Evolutionary conservation across 1,140 invertebrate species (phyloP).

Genomic region (Pemphigus obesinymphae): DNA sequence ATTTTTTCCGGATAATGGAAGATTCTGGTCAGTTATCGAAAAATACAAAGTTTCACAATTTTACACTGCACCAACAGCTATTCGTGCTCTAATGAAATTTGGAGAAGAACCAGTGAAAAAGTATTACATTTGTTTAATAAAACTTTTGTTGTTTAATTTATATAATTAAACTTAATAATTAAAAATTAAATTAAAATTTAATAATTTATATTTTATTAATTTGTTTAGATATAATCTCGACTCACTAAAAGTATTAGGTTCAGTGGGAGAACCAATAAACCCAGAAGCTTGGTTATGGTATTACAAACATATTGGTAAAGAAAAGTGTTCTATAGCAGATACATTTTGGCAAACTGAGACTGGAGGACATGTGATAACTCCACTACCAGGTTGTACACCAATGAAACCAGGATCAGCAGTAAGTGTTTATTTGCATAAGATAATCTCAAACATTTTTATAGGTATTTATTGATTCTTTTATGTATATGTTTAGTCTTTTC

Average conservation of each 20-base stretch:
- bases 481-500: slow-evolving; percentile 86
- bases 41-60: slow-evolving; percentile 95
- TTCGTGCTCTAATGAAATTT: slow-evolving; percentile 92
- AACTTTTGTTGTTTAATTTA: background rate
- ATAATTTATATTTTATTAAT: too few species aligned
- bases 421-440: slow-evolving; percentile 51
- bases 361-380: slow-evolving; percentile 89
- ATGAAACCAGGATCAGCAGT: slow-evolving; percentile 96
- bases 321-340: slow-evolving; percentile 85
- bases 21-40: slow-evolving; percentile 88
- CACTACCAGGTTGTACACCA: slow-evolving; percentile 87
- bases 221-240: slow-evolving; percentile 52
- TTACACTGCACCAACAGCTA: slow-evolving; percentile 97
- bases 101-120: slow-evolving; percentile 72
- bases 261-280: slow-evolving; percentile 96
- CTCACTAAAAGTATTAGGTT: slow-evolving; percentile 76
- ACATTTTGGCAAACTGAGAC: slow-evolving; percentile 99
- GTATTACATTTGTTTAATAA: slow-evolving; percentile 42
- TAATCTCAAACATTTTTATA: background rate
- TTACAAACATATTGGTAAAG: slow-evolving; percentile 76
- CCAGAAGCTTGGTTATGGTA: slow-evolving; percentile 98
- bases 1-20: slow-evolving; percentile 79
- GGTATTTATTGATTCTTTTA: background rate
- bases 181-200: too few species aligned
- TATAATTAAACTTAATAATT: too few species aligned